Base-by-base conservation (phyloP, 2,797 vertebrate genomes). In the Sarcoramphus papa region DNA sequence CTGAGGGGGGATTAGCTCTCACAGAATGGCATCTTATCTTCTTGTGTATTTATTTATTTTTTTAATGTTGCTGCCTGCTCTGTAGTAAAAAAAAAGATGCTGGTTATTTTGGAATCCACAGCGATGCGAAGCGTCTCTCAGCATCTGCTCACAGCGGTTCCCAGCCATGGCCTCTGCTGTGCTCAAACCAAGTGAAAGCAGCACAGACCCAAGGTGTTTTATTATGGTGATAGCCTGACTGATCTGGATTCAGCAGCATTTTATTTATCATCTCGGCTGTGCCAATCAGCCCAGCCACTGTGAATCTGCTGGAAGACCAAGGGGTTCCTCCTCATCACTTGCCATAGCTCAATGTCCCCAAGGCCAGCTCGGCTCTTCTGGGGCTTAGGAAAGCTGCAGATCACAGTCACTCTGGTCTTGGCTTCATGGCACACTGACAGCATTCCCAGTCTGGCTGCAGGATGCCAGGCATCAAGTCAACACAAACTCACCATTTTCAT, bases 71-170 rank as follows among this genome's bases (percentile, higher is more conserved):
- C 57, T 94, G 48, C 50, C 60, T 48, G 33, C 18, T 85, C 33
- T 57, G 23, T 24, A 24, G 3, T 4, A 9, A 45, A 54, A 31
- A 77, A 47, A 37, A 37, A 27, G 3, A 23, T 2, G 3, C 25
- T 72, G 24, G 6, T 72, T 97, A 27, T 79, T 94, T 87, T 72
- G 69, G 67, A 92, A 67, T 73, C 35, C 47, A 77, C 57, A 4
- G 3, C 0, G 2, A 60, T 27, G 25, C 1, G 3, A 84, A 54
- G n/a, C 0, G 1, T 74, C 37, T 41, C 25, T 41, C 81, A 53
- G 20, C 40, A 27, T 80, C 47, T 86, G 35, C 47, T 84, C 53
- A 67, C 50, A 57, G 63, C 2, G 1, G 14, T 82, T 92, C 78
- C 54, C 50, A 68, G 54, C 37, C 63, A 12, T 3, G 15, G 43